phyloP scores from a whole-genome alignment of 2,113 vertebrate species.

The Cavia porcellus region DNA sequence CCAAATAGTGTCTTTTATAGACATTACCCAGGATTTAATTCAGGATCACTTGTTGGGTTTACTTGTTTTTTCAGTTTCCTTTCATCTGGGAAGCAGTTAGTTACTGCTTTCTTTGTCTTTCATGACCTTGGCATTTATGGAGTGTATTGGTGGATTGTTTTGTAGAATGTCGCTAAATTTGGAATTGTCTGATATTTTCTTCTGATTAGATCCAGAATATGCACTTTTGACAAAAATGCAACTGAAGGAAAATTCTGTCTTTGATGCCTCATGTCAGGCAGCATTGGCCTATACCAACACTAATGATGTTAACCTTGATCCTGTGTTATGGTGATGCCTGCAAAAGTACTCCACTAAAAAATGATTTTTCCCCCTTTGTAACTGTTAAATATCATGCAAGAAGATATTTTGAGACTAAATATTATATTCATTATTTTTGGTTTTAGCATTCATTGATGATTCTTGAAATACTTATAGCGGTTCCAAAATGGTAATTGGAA shows the following conservation, averaged over 20 bases:
- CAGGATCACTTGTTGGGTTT: not conserved
- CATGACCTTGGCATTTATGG: not conserved
- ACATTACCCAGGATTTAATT: not conserved
- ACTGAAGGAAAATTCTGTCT: not conserved
- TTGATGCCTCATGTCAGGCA: not conserved
- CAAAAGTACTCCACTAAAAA: not conserved
- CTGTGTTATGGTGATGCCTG: not conserved
- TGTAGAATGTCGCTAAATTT: conserved; percentile 50
- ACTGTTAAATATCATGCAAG: not conserved
- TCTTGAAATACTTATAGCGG: not conserved
- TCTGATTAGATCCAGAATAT: not conserved
- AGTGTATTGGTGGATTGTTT: conserved; percentile 25
- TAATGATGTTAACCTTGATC: not conserved
- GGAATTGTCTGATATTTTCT: conserved; percentile 27
- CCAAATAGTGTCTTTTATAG: not conserved
- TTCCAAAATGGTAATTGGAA: not conserved
- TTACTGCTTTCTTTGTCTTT: conserved; percentile 26
- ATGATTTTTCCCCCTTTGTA: not conserved
- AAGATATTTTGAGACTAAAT: conserved; percentile 5
- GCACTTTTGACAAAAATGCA: not conserved
- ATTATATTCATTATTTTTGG: not conserved
- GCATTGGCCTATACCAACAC: not conserved
- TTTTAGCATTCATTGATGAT: conserved; percentile 19
- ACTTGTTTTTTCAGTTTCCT: not conserved
- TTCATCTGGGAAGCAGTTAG: conserved; percentile 17